phyloP scores from a whole-genome alignment of 2,888 invertebrate species.

The Cantharis nigra region DNA sequence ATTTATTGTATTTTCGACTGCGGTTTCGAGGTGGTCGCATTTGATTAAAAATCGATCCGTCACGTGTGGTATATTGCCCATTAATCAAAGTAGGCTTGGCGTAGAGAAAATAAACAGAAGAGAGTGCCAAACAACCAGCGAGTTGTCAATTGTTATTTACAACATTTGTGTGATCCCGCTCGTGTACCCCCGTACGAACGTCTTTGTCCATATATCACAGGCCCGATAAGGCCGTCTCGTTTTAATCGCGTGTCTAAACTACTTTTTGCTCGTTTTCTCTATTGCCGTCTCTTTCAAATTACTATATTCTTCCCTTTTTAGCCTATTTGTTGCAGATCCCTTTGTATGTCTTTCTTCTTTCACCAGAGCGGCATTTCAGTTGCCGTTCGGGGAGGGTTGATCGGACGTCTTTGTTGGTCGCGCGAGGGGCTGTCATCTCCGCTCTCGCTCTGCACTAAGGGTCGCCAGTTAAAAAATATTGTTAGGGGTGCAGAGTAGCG shows the following conservation, averaged over 20 bases:
- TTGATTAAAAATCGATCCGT: not conserved
- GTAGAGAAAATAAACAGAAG: constrained; percentile 34
- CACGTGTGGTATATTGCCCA: constrained; percentile 20
- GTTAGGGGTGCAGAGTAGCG: constrained; percentile 23
- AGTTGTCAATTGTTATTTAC: constrained; percentile 33
- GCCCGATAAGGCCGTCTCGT: not conserved
- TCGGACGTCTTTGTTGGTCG: constrained; percentile 2
- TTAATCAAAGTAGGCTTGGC: constrained; percentile 22
- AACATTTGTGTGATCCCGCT: constrained; percentile 32
- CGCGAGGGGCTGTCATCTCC: not conserved
- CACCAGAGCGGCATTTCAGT: constrained; percentile 6
- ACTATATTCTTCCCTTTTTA: constrained; percentile 26
- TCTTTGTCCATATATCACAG: constrained; percentile 1
- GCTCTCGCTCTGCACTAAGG: constrained; percentile 16
- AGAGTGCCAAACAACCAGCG: constrained; percentile 24
- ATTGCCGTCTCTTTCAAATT: constrained; percentile 31
- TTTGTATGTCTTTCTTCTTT: constrained; percentile 14
- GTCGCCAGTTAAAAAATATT: constrained; percentile 31
- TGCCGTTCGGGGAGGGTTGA: constrained; percentile 21
- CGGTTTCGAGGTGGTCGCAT: not conserved
- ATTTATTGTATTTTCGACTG: not conserved
- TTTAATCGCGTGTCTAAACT: constrained; percentile 13
- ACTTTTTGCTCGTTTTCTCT: constrained; percentile 29
- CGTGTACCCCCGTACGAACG: constrained; percentile 2
- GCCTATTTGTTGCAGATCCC: constrained; percentile 15